phyloP scores from a whole-genome alignment of 2,113 vertebrate species.

The Mugil cephalus region DNA sequence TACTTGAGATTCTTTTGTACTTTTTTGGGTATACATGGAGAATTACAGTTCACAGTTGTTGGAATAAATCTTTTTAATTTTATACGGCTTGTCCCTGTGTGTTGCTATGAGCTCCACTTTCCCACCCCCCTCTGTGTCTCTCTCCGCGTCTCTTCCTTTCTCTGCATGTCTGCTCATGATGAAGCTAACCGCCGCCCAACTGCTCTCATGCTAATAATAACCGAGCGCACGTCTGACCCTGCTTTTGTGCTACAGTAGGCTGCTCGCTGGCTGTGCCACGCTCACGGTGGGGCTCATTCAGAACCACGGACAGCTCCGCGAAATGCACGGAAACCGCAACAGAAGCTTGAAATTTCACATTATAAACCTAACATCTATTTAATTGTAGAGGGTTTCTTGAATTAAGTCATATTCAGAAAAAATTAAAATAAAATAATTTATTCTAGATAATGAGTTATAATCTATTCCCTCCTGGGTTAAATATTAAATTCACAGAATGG shows the following conservation, averaged over 20 bases:
- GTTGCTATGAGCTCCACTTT: constrained; percentile 69
- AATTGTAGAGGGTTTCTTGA: no score
- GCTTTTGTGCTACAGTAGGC: constrained; percentile 63
- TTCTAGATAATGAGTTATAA: no score
- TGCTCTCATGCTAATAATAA: constrained; percentile 67
- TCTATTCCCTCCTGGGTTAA: not conserved
- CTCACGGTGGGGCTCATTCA: constrained; percentile 52
- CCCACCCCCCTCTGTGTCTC: constrained; percentile 45
- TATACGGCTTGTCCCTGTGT: constrained; percentile 79
- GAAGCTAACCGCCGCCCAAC: constrained; percentile 62
- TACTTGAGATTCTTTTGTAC: constrained; percentile 91
- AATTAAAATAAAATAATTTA: no score
- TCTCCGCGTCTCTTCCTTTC: constrained; percentile 45
- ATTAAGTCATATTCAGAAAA: no score
- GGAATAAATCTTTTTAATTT: constrained; percentile 91
- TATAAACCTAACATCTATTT: not conserved
- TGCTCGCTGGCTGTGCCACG: constrained; percentile 43
- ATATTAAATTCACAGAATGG: not conserved
- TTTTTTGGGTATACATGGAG: constrained; percentile 87
- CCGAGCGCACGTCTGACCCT: constrained; percentile 73
- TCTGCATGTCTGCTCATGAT: constrained; percentile 65
- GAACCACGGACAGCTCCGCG: constrained; percentile 74
- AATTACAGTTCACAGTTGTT: constrained; percentile 85
- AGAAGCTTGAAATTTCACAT: not conserved
- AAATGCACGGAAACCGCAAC: not conserved